Percentiles rank a stretch among this genome's conserved stretches.
Conservation (phyloP, 2,888 invertebrate genomes). For the Pyralis farinalis region DNA sequence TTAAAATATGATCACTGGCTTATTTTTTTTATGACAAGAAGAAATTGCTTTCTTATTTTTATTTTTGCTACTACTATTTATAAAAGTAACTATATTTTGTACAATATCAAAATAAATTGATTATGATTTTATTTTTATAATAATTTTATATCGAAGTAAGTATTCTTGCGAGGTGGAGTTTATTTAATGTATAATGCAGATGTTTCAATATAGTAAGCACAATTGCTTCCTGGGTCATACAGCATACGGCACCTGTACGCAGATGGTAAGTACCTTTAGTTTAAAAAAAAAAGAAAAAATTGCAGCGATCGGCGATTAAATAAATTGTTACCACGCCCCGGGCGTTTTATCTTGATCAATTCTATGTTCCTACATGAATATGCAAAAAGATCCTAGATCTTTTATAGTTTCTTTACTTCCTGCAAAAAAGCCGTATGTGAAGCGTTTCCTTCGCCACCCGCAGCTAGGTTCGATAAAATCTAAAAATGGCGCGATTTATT, state of each 20-base stretch:
- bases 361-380: conserved; percentile 55
- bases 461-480: conserved; percentile 35
- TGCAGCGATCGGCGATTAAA: conserved; percentile 51
- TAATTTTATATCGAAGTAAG: no score
- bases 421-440: conserved; percentile 33
- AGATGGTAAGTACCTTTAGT: conserved; percentile 38
- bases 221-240: conserved; percentile 52
- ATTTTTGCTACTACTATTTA: no score
- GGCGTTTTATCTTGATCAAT: conserved; percentile 58
- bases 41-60: no score
- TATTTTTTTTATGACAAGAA: no score
- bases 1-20: no score
- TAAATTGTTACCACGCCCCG: conserved; percentile 64
- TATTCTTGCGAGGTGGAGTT: no score
- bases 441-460: conserved; percentile 52
- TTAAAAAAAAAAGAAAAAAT: conserved; percentile 29
- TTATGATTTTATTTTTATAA: no score
- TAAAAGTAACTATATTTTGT: no score
- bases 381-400: conserved; percentile 61
- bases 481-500: conserved; percentile 3
- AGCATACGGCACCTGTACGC: conserved; percentile 60
- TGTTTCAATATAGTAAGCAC: conserved; percentile 30
- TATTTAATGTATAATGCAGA: no score
- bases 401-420: conserved; percentile 40
- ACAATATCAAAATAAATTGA: no score